Base-by-base conservation (phyloP, 2,797 vertebrate genomes). In the Setipinna tenuifilis region DNA sequence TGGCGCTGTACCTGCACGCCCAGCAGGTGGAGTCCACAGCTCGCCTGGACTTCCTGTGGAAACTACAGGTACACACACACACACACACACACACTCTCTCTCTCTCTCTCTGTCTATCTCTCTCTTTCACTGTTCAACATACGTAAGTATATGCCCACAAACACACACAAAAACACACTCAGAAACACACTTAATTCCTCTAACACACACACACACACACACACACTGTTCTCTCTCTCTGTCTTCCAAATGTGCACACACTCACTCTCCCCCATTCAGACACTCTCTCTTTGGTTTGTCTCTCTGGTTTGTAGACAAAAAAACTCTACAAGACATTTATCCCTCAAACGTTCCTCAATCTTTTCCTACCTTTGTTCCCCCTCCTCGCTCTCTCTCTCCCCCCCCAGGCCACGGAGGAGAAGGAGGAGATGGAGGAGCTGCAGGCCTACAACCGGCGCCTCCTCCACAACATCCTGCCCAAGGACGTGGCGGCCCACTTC, bases 31-130 rank as follows among this genome's bases (percentile, higher is more conserved):
- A 99, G 92, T 98, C 98, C 0, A 99, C 98, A 0, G 97, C 98
- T n/a, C 97, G 98, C 86, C 96, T 99, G 1, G 98, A 99, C 94
- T 99, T 99, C 94, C 97, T 99, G 87, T 99, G 98, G 98, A 99
- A 99, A 93, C 93, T 98, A 89, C 97, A 99, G 98, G 98, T 98
- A 95, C 19, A 57, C 57, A 59, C 57, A 16, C 57, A 59, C 57
- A 59, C 14, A 59, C 57, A 6, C 25, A 17, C 62, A 65, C 58
- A 28, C 23, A 65, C 62, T 25, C 23, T 25, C 62, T 11, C n/a
- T 6, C 10, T 11, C 62, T 2, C 57, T 58, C 16, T 58, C 14
- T 0, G n/a, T n/a, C n/a, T n/a, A n/a, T n/a, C 19, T 19, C 57
- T 1, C 57, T 17, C 14, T 14, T 17, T 4, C 19, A 59, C 57